Evolutionary conservation across 2,113 vertebrate species (phyloP).

Genomic region (Salvator merianae): DNA sequence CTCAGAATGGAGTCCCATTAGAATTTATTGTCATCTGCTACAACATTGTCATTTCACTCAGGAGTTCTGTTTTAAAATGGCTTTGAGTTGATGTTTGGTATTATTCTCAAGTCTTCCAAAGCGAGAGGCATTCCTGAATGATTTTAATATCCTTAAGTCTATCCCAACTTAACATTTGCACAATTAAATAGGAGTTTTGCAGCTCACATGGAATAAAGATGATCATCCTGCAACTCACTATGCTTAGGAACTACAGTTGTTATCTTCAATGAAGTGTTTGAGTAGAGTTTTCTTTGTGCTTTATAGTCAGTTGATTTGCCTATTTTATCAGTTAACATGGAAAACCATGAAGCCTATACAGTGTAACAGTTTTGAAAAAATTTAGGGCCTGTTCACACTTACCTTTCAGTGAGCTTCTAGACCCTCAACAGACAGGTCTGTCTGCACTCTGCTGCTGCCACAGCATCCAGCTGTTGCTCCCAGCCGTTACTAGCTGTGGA

Average conservation of each 20-base stretch:
- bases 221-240: neutral
- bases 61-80: neutral
- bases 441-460: too few relatives aligned
- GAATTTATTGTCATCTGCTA: too few relatives aligned
- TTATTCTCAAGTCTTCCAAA: neutral
- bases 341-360: too few relatives aligned
- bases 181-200: neutral
- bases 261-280: neutral
- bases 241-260: neutral
- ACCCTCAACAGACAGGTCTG: too few relatives aligned
- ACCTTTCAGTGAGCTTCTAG: too few relatives aligned
- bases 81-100: neutral
- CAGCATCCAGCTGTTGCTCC: too few relatives aligned
- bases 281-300: neutral
- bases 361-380: slow-evolving; percentile 9
- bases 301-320: slow-evolving; percentile 6
- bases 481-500: too few relatives aligned
- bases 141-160: neutral
- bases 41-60: too few relatives aligned
- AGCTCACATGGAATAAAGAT: slow-evolving; percentile 4
- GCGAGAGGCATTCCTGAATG: neutral
- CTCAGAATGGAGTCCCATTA: too few relatives aligned
- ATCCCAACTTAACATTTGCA: neutral
- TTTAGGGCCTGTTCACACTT: too few relatives aligned
- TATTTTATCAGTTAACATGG: slow-evolving; percentile 2